phyloP scores from a whole-genome alignment of 2,113 vertebrate genomes.

The Dicerorhinus sumatrensis region DNA sequence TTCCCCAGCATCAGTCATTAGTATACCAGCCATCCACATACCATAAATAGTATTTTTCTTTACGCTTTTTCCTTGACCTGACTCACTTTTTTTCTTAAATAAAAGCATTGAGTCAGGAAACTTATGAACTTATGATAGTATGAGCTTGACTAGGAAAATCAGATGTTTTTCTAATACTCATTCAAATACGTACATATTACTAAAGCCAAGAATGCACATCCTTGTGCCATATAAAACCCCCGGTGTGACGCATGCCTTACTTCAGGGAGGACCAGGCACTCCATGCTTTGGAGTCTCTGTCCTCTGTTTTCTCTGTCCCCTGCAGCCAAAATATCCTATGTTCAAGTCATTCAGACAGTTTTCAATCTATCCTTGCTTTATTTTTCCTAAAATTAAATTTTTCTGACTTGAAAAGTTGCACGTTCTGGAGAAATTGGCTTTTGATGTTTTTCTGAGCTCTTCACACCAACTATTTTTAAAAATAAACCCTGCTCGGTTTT shows the following conservation, averaged over 20 bases:
- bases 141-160: neutral
- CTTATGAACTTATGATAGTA: neutral
- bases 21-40: neutral
- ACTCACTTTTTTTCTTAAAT: neutral
- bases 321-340: neutral
- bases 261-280: fast-evolving
- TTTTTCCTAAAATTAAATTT: constrained; percentile 57
- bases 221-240: fast-evolving
- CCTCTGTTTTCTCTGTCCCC: neutral
- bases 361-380: neutral
- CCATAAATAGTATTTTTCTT: fast-evolving
- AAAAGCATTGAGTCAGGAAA: neutral
- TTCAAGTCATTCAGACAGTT: neutral
- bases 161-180: neutral
- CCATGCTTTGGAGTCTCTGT: neutral
- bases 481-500: neutral
- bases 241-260: fast-evolving
- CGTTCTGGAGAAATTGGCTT: neutral
- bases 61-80: neutral
- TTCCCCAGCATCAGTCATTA: neutral
- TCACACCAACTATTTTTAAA: neutral
- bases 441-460: constrained; percentile 34
- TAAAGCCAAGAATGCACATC: neutral
- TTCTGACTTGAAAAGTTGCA: constrained; percentile 16
- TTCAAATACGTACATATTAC: neutral